Evolutionary conservation across 2,797 vertebrate genomes (phyloP), one percentile per base, ranked within the genome.

Genomic region (Zenarchopterus dispar): DNA sequence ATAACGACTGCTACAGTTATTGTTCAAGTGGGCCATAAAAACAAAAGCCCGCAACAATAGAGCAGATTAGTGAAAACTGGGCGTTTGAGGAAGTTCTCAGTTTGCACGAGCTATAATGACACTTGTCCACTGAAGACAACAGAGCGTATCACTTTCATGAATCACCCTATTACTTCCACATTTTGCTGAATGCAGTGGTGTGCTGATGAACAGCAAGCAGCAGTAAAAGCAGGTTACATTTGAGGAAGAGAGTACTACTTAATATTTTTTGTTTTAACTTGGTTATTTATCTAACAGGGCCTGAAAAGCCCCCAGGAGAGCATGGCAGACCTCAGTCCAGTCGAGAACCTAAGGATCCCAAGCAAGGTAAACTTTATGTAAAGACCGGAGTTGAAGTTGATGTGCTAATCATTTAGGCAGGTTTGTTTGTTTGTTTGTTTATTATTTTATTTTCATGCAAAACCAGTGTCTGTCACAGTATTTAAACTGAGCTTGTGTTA

Each of bases 281-380:
- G 48, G 43, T 16, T 70, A 21, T 74, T 64, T 83, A 9, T 62
- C 66, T 76, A 36, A 51, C 81, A 99, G 97, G 97, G 97, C 86
- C 93, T 97, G 66, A 97, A 95, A 88, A 99, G 96, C 90, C 97
- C 97, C 59, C 97, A 96, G 18, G 97, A 98, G 76, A 97, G 92
- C 70, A 89, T 96, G 91, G 88, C 94, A 62, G 97, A 99, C 80
- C 92, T 98, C 19, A 96, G 96, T 81, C 96, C 96, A 26, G 87
- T 97, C 79, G 97, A 99, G 84, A 97, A 90, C 89, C 91, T 97
- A 69, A 93, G 96, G 84, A 95, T 96, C 81, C 96, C 96, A 5
- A 95, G 93, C 83, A 97, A 99, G 97, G 97, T 99, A 94, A 84
- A 55, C 8, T 28, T 18, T 13, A 8, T 18, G 33, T 48, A 19